Evolutionary conservation across 1,140 invertebrate species (phyloP), one percentile per base, ranked within the genome.

Genomic region (Brachionus asplanchnoidis): DNA sequence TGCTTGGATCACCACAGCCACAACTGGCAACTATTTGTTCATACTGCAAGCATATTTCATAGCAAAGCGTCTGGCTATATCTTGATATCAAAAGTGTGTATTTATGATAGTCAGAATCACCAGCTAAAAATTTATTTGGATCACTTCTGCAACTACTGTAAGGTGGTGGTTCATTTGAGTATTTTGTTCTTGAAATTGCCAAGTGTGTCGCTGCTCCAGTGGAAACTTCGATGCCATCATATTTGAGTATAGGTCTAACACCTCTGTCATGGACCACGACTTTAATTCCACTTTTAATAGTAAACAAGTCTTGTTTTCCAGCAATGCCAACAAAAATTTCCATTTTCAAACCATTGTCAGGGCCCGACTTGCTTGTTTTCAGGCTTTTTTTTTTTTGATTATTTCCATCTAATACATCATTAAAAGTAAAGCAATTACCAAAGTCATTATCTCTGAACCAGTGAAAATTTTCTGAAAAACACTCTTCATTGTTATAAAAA

Each of bases 381-480:
- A 40, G 26, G 11, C 44, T 17, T n/a, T 65, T 12, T 1, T 2
- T 32, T 9, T 28, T n/a, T 14, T 56, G n/a, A 17, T 65, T 42
- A 40, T 53, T 56, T 56, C 17, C 9, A 56, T 80, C 28, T 17
- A 65, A 60, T 65, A 80, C n/a, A 23, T 23, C 12, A 65, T 80
- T 80, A 56, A 80, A 80, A 11, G 77, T 80, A 28, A 56, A 80
- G 23, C 77, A 80, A 20, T 80, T 80, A 12, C 77, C 77, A 23
- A n/a, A 80, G 26, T 80, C 77, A 23, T 28, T 23, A n/a, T 56
- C 56, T 14, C 32, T 17, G 40, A 80, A 80, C 77, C 77, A 80
- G 8, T 44, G 28, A 56, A 80, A 80, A 40, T 80, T 20, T 36
- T 17, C 26, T 17, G 26, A 4, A 17, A 12, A 36, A 56, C 77